These are phyloP conservation scores for Bambusicola thoracicus DNA, from an alignment of 2,113 vertebrate genomes.

Conservation along the genomic window DNA sequence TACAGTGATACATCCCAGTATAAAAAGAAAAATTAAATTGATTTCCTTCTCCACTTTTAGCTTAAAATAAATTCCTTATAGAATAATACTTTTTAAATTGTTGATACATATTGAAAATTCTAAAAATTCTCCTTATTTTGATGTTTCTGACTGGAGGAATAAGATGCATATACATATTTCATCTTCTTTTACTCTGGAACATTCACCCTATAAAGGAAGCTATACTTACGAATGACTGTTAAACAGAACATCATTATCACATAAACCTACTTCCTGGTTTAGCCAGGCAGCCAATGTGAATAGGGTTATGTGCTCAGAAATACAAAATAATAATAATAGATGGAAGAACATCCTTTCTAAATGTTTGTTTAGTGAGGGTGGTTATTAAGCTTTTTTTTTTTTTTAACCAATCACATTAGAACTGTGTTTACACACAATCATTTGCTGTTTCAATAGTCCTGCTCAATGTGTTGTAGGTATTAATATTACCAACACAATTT, in stretches of 20 bases:
- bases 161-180: not conserved
- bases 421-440: not conserved
- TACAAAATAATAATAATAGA: accelerated
- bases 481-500: not conserved
- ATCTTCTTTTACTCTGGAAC: not conserved
- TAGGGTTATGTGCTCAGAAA: not conserved
- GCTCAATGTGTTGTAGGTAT: not conserved
- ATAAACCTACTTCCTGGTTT: not conserved
- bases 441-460: not conserved
- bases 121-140: not conserved
- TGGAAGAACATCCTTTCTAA: not conserved
- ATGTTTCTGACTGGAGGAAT: not conserved
- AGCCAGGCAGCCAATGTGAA: not conserved
- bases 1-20: not conserved
- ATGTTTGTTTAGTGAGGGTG: not conserved
- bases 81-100: not conserved
- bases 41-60: not conserved
- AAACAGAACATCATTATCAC: not conserved
- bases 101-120: not conserved
- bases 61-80: not conserved
- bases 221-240: not conserved
- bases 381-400: not conserved
- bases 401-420: not conserved
- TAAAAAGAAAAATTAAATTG: not conserved
- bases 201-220: not conserved